Conservation (phyloP, 1,140 invertebrate species). For the Anagrus nilaparvatae region DNA sequence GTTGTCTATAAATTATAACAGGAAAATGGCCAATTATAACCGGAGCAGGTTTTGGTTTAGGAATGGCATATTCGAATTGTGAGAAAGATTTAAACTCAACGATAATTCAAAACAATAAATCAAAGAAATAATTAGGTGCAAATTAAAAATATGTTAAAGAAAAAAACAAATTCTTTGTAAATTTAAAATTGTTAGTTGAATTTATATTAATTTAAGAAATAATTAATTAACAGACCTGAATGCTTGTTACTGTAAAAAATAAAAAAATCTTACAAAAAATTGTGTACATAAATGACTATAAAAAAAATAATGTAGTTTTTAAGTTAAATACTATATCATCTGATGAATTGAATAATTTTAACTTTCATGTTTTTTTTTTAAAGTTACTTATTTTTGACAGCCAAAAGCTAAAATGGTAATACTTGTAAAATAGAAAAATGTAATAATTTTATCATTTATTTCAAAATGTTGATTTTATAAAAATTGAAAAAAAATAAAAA, state of each 20-base stretch:
- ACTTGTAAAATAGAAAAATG: no score
- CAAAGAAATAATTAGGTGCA: constrained; percentile 12
- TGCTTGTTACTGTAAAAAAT: constrained; percentile 15
- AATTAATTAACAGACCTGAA: constrained; percentile 3
- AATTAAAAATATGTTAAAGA: constrained; percentile 9
- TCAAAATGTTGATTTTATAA: no score
- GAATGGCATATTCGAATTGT: constrained; percentile 67
- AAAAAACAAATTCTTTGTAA: constrained; percentile 5
- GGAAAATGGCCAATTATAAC: constrained; percentile 62
- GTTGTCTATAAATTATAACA: constrained; percentile 26
- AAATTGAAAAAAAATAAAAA: no score
- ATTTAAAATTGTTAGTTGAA: constrained; percentile 12
- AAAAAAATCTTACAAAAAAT: constrained; percentile 8
- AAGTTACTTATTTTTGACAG: no score
- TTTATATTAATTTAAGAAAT: constrained; percentile 10
- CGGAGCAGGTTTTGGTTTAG: constrained; percentile 62
- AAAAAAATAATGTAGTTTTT: no score
- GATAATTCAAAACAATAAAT: constrained; percentile 17
- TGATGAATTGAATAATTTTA: no score
- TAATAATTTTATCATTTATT: no score
- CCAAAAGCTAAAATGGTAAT: no score
- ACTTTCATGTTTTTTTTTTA: no score
- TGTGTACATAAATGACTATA: constrained; percentile 11
- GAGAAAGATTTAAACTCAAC: constrained; percentile 51
- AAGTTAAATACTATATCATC: no score